Evolutionary conservation across 2,113 vertebrate species (phyloP).

Genomic region (Ciconia stormi): DNA sequence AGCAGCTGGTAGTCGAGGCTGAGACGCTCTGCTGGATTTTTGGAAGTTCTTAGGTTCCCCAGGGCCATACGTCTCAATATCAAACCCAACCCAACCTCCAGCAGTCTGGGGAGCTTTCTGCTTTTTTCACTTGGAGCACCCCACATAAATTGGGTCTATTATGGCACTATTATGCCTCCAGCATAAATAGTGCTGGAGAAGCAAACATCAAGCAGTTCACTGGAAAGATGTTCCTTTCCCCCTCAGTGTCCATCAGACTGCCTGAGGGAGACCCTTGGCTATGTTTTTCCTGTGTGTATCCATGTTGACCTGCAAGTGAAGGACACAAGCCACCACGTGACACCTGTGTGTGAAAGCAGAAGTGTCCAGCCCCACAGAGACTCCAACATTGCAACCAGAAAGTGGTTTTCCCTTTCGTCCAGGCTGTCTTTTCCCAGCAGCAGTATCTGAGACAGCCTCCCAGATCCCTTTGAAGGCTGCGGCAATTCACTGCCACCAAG

Average conservation of each 20-base stretch:
- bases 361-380: background rate
- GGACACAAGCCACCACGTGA: background rate
- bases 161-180: too few species aligned
- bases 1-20: background rate
- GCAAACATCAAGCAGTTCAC: accelerated
- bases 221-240: background rate
- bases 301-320: background rate
- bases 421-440: background rate
- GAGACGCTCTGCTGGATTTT: background rate
- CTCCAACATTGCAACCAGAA: background rate
- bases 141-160: background rate
- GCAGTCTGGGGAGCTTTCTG: background rate
- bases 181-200: background rate
- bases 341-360: background rate
- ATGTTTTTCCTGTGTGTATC: background rate
- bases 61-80: background rate
- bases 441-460: too few species aligned
- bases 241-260: background rate
- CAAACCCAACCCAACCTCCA: background rate
- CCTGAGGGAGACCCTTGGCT: background rate
- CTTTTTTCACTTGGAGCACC: background rate
- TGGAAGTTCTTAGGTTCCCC: background rate
- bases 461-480: background rate
- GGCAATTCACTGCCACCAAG: background rate
- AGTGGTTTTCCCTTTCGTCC: background rate